These are phyloP conservation scores for Lipotes vexillifer DNA, from an alignment of 2,113 vertebrate genomes.

Conservation along the genomic window DNA sequence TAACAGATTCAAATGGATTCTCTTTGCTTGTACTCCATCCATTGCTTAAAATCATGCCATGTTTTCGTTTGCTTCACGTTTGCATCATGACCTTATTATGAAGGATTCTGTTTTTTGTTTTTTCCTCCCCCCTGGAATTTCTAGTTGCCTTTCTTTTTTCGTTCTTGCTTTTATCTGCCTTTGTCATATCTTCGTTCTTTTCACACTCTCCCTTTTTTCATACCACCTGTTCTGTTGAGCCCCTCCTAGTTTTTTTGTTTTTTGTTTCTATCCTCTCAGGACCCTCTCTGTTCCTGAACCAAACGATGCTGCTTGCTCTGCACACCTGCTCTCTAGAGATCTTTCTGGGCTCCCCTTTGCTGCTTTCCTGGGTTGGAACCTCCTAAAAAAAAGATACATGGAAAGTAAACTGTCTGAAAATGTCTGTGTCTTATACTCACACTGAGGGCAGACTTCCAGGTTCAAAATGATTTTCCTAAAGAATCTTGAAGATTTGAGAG, in stretches of 20 bases:
- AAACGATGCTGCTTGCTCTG: background rate
- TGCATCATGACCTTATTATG: background rate
- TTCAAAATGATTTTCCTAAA: background rate
- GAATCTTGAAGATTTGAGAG: background rate
- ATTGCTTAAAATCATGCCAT: background rate
- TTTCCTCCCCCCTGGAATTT: background rate
- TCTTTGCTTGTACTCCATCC: fast-evolving
- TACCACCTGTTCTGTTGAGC: background rate
- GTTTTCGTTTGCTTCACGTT: background rate
- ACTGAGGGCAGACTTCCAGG: background rate
- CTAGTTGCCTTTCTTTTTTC: background rate
- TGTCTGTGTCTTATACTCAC: too few species aligned
- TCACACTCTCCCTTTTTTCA: background rate
- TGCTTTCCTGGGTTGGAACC: background rate
- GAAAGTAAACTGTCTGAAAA: background rate
- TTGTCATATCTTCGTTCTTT: background rate
- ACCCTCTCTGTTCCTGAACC: background rate
- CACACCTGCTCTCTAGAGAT: background rate
- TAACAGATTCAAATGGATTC: background rate
- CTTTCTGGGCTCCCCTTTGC: background rate
- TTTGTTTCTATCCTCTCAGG: background rate
- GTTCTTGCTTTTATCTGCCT: background rate
- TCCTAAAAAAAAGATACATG: background rate
- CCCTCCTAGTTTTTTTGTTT: background rate
- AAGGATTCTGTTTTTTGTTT: background rate